Evolutionary conservation across 2,113 vertebrate species (phyloP).

Genomic region (Cyrtonyx montezumae): DNA sequence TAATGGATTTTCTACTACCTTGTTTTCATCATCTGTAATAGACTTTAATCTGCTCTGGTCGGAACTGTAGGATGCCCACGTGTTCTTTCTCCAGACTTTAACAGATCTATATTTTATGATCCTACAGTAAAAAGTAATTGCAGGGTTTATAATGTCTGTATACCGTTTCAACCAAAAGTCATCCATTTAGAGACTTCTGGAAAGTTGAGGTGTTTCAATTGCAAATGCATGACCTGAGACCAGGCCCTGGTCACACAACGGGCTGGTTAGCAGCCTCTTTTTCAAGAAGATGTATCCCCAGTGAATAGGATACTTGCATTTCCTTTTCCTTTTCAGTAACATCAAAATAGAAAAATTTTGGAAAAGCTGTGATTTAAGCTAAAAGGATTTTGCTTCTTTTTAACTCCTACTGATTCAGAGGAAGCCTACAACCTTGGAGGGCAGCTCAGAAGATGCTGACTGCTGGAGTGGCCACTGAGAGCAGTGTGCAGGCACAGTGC

Average conservation of each 20-base stretch:
- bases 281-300: not conserved
- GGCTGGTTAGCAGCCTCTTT: constrained; percentile 37
- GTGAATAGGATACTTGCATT: not conserved
- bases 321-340: not conserved
- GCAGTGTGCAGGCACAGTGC: fast-evolving
- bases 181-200: constrained; percentile 69
- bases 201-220: constrained; percentile 43
- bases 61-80: constrained; percentile 52
- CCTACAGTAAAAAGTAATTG: constrained; percentile 72
- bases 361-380: not conserved
- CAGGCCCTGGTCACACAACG: not conserved
- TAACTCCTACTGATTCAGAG: not conserved
- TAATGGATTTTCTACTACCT: constrained; percentile 72
- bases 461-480: not conserved
- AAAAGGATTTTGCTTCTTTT: not conserved
- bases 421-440: not conserved
- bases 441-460: not conserved
- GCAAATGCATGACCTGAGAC: constrained; percentile 30
- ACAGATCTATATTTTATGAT: constrained; percentile 76
- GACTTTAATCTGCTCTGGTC: constrained; percentile 68
- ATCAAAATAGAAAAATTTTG: not conserved
- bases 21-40: constrained; percentile 75
- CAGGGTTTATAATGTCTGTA: constrained; percentile 64
- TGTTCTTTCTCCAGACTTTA: constrained; percentile 71
- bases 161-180: constrained; percentile 63